Evolutionary conservation across 2,797 vertebrate genomes (phyloP).

Genomic region (Anguilla megastoma): DNA sequence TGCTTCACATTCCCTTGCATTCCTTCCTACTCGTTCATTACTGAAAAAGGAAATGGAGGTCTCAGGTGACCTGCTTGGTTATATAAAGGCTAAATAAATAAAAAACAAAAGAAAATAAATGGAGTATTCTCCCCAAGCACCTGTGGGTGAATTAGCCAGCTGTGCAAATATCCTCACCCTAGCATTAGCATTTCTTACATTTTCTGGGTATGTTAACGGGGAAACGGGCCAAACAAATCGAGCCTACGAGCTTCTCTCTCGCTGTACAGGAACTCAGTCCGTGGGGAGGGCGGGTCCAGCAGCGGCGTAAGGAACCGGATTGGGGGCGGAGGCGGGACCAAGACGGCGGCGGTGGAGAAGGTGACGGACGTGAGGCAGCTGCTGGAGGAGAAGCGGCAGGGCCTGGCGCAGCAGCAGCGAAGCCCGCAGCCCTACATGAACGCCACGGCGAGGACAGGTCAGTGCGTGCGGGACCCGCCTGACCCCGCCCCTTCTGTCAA

Average conservation of each 20-base stretch:
- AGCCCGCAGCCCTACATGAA: conserved; percentile 48
- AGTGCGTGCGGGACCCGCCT: neutral
- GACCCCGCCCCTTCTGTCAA: neutral
- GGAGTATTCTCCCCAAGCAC: neutral
- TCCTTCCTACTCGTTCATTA: neutral
- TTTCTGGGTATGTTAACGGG: neutral
- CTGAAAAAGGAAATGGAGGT: no score
- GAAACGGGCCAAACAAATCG: neutral
- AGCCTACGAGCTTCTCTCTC: neutral
- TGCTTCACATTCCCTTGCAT: neutral
- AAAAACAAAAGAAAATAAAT: neutral
- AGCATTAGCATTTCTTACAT: neutral
- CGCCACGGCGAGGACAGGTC: conserved; percentile 80
- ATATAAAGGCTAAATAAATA: neutral
- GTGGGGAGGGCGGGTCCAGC: conserved; percentile 69
- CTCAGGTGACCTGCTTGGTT: neutral
- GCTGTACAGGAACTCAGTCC: conserved; percentile 81
- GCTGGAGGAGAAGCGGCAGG: conserved; percentile 91
- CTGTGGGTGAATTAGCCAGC: neutral
- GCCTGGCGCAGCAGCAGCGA: conserved; percentile 64
- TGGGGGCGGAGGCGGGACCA: conserved; percentile 73
- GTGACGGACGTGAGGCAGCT: conserved; percentile 88
- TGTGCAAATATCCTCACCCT: neutral
- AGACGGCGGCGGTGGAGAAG: conserved; percentile 74
- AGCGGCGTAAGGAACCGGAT: conserved; percentile 82